These are phyloP conservation scores for Empidonax traillii DNA, from an alignment of 2,113 vertebrate genomes.

Conservation along the genomic window DNA sequence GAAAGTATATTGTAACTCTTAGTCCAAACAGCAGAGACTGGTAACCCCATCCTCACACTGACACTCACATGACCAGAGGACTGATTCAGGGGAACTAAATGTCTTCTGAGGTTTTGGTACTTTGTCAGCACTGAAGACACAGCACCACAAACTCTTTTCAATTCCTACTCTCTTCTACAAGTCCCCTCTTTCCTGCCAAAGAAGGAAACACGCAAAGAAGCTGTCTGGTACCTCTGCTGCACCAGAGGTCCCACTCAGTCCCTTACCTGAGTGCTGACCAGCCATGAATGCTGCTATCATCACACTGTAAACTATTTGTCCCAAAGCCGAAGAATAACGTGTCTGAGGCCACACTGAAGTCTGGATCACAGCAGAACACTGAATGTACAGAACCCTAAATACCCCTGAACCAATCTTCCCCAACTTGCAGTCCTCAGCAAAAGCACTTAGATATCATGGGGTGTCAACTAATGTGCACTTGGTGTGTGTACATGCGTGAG, in stretches of 20 bases:
- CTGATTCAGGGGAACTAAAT: neutral
- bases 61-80: neutral
- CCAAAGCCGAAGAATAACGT: neutral
- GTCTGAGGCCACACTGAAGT: neutral
- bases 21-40: neutral
- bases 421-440: neutral
- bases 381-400: neutral
- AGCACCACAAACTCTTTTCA: neutral
- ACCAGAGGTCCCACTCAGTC: neutral
- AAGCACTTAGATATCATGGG: neutral
- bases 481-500: fast-evolving
- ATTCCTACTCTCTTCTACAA: neutral
- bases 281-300: neutral
- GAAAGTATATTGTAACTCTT: neutral
- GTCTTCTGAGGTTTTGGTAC: neutral
- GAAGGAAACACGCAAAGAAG: neutral
- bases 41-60: neutral
- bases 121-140: neutral
- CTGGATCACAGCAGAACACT: neutral
- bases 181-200: neutral
- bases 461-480: neutral
- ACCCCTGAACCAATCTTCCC: neutral
- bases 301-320: neutral
- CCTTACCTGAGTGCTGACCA: neutral
- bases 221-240: neutral